Evolutionary conservation across 2,113 vertebrate genomes (phyloP).

Genomic region (Quiscalus mexicanus): DNA sequence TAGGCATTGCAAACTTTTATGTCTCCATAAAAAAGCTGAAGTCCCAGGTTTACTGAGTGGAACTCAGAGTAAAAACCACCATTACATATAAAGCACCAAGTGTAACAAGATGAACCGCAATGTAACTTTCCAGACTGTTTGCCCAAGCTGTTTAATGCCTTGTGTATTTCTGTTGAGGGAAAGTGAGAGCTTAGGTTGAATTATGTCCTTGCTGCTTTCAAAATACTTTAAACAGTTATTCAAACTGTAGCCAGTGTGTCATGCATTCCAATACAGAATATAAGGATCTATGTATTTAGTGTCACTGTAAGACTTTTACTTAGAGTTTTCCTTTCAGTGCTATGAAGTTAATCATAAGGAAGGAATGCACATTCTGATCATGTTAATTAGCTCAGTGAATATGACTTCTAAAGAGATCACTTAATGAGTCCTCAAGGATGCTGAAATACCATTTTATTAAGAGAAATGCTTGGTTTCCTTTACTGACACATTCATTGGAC

Average conservation of each 20-base stretch:
- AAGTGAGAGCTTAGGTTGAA: constrained; percentile 33
- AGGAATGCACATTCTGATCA: constrained; percentile 33
- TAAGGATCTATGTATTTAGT: constrained; percentile 1
- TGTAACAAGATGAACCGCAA: not conserved
- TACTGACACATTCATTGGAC: not conserved
- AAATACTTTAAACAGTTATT: constrained; percentile 28
- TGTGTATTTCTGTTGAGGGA: constrained; percentile 13
- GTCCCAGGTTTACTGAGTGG: not conserved
- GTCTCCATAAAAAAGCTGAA: not conserved
- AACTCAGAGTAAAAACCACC: not conserved
- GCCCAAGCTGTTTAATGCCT: constrained; percentile 23
- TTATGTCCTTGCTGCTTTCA: constrained; percentile 42
- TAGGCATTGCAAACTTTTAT: not conserved
- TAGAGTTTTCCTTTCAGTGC: not conserved
- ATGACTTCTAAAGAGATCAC: constrained; percentile 3
- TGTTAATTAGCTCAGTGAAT: constrained; percentile 29
- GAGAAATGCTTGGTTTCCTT: not conserved
- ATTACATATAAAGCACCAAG: not conserved
- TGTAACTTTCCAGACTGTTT: constrained; percentile 46
- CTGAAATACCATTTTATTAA: constrained; percentile 22
- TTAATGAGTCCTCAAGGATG: constrained; percentile 23
- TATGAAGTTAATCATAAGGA: constrained; percentile 26
- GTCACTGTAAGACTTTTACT: not conserved
- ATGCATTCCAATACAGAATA: constrained; percentile 30
- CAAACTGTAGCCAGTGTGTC: constrained; percentile 13